phyloP scores from a whole-genome alignment of 1,140 invertebrate species.

The Drosophila funebris region DNA sequence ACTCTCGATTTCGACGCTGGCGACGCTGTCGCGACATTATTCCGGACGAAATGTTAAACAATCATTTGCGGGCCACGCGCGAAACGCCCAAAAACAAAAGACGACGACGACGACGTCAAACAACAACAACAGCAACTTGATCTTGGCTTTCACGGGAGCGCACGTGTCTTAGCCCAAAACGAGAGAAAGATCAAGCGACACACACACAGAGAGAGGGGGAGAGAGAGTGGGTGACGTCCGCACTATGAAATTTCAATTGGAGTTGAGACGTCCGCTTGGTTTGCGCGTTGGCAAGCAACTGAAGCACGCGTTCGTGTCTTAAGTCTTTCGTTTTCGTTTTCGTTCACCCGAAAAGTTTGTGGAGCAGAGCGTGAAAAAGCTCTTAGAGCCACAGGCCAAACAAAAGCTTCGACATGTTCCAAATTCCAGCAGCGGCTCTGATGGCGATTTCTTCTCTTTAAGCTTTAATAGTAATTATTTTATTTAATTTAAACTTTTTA shows the following conservation, averaged over 20 bases:
- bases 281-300: conserved; percentile 63
- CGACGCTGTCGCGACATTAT: conserved; percentile 66
- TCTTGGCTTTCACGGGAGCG: conserved; percentile 44
- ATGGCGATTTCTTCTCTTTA: too few species aligned
- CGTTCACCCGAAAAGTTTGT: conserved; percentile 16
- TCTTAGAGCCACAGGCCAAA: neutral
- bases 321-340: conserved; percentile 63
- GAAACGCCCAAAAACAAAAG: conserved; percentile 16
- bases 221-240: neutral
- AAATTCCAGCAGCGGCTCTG: neutral
- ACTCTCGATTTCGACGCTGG: conserved; percentile 64
- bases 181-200: neutral
- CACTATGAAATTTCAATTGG: neutral
- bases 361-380: conserved; percentile 33
- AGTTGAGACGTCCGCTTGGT: conserved; percentile 50
- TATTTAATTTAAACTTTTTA: too few species aligned
- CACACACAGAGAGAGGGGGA: neutral
- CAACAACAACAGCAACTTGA: conserved; percentile 13
- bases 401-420: conserved; percentile 1
- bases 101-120: neutral
- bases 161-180: conserved; percentile 6
- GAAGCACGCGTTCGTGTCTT: conserved; percentile 52
- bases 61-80: conserved; percentile 53
- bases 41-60: conserved; percentile 52
- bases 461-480: too few species aligned